Base-by-base conservation (phyloP, 2,888 invertebrate species). In the Acheta domesticus region DNA sequence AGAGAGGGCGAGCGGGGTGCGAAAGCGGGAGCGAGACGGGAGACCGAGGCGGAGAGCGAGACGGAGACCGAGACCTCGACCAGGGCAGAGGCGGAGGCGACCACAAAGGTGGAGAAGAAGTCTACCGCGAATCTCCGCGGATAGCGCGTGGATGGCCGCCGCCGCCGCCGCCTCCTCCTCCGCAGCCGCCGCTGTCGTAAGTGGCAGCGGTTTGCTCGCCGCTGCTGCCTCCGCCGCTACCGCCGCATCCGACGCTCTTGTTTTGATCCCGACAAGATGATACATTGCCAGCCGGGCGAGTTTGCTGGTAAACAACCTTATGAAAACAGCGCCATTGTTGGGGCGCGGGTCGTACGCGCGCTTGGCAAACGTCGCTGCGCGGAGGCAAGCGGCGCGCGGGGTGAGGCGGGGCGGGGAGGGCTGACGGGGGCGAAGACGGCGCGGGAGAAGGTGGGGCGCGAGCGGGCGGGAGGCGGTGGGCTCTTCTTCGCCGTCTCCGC, bases 301-400 rank as follows among this genome's bases (percentile, higher is more conserved):
- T 77, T 77, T 77, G 77, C 77, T 77, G 49, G 77, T 77, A 77
- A 77, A 77, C 77, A 77, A 77, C 77, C 50, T 77, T 77, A 77
- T 77, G 77, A 50, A 77, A 49, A 50, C 77, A 77, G 77, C 49
- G 20, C 77, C 77, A 77, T 77, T 49, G 48, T 20, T 48, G 49
- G 48, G 49, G 20, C 48, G 49, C 48, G 21, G 20, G 21, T 36
- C 77, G 48, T 49, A 48, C 62, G 36, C 62, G 62, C 62, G 62
- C 62, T 62, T 62, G 62, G 16, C 62, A 62, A 62, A n/a, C 62
- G 62, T n/a, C 62, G 62, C n/a, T 62, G 62, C 14, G 62, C 14
- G 16, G n/a, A 2, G 62, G 14, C 16, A 14, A 3, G 62, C 16
- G 14, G 62, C 14, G 62, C 62, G 62, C 36, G 36, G 62, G 62